Conservation (phyloP, 2,113 vertebrate species). For the Phrynosoma blainvillii region DNA sequence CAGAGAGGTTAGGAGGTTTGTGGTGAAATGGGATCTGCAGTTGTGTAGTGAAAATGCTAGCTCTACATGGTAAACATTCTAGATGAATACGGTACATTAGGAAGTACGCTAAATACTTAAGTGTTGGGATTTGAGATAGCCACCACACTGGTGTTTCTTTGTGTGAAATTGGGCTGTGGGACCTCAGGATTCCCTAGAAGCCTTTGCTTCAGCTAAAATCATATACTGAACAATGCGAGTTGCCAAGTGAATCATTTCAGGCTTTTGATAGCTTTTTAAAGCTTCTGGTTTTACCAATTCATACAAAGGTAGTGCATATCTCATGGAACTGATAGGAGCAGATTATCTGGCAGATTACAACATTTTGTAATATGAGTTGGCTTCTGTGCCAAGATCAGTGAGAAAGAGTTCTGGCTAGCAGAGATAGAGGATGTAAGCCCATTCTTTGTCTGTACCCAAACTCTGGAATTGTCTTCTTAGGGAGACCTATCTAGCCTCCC, state of each 20-base stretch:
- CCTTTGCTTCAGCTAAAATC: background rate
- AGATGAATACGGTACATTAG: background rate
- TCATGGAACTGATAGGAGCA: background rate
- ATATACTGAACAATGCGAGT: background rate
- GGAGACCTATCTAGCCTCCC: background rate
- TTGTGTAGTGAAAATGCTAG: background rate
- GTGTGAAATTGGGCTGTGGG: background rate
- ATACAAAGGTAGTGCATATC: background rate
- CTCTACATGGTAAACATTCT: background rate
- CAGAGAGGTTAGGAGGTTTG: constrained; percentile 10
- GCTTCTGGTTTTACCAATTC: background rate
- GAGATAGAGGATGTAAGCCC: background rate
- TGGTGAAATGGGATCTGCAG: background rate
- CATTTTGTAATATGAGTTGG: background rate
- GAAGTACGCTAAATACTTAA: background rate
- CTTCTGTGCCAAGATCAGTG: background rate
- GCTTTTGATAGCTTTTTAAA: background rate
- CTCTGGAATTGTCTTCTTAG: background rate
- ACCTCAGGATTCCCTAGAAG: background rate
- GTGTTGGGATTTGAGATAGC: background rate
- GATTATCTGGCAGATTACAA: too few relatives aligned
- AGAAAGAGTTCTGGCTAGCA: background rate
- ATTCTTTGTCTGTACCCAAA: too few relatives aligned
- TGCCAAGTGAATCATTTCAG: background rate
- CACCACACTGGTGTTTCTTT: background rate